A percentile compares a stretch with the other conserved stretches of the same genome.
These are phyloP conservation scores for Ptilodon capucinus DNA, from an alignment of 2,888 invertebrate genomes.

Conservation along the genomic window DNA sequence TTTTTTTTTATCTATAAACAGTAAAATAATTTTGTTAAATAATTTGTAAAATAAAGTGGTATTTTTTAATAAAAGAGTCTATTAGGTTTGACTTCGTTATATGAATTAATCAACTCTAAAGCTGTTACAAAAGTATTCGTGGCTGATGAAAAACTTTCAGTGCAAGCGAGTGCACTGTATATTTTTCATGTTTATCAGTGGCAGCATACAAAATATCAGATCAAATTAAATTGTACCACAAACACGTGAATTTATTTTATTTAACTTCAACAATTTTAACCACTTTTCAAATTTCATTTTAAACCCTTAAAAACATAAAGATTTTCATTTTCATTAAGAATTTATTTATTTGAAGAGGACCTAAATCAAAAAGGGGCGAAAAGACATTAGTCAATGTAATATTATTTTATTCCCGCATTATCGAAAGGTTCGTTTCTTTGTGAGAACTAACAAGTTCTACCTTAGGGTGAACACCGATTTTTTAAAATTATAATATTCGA, in stretches of 20 bases:
- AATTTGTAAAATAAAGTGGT: too few species aligned
- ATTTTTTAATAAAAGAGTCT: too few species aligned
- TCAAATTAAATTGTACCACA: too few species aligned
- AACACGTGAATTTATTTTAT: too few species aligned
- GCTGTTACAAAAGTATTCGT: background rate
- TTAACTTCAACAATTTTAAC: background rate
- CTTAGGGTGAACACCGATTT: slow-evolving; percentile 9
- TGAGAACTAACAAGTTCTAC: slow-evolving; percentile 28
- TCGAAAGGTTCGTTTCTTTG: slow-evolving; percentile 31
- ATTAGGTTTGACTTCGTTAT: too few species aligned
- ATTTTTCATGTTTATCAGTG: background rate
- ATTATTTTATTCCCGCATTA: slow-evolving; percentile 25
- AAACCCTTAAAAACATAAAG: background rate
- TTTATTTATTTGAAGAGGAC: slow-evolving; percentile 17
- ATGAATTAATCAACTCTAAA: too few species aligned
- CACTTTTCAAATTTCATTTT: background rate
- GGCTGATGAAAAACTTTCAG: background rate
- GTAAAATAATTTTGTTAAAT: too few species aligned
- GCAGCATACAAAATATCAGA: background rate
- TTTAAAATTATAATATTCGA: too few species aligned
- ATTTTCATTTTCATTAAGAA: too few species aligned
- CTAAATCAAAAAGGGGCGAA: slow-evolving; percentile 17
- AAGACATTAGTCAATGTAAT: slow-evolving; percentile 18
- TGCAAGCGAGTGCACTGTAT: background rate
- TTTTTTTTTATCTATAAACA: too few species aligned